These are phyloP conservation scores for Calameuta filiformis DNA, from an alignment of 2,888 invertebrate genomes.

Conservation along the genomic window DNA sequence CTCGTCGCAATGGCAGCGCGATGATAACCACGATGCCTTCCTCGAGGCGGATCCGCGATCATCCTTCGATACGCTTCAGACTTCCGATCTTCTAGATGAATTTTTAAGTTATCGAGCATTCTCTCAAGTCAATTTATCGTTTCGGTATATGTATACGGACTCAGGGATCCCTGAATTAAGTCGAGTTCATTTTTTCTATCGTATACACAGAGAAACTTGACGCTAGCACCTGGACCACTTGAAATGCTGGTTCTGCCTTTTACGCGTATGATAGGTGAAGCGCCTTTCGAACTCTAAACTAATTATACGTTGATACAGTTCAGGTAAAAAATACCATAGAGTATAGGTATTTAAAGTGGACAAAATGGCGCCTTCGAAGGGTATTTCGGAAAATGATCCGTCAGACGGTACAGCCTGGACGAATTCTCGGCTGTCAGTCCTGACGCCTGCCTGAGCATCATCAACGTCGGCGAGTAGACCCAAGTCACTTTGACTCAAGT, in stretches of 20 bases:
- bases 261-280: background rate
- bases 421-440: constrained; percentile 4
- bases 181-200: background rate
- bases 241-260: background rate
- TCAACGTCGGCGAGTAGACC: background rate
- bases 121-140: background rate
- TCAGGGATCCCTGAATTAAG: background rate
- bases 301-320: background rate
- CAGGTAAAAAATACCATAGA: background rate
- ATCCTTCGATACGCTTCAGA: background rate
- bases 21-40: constrained; percentile 15
- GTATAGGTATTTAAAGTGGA: background rate
- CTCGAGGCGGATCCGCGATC: background rate
- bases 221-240: background rate
- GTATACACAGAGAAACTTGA: background rate
- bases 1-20: constrained; percentile 23
- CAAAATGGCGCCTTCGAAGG: background rate
- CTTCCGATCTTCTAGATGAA: background rate
- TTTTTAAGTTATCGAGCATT: background rate
- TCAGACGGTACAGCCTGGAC: background rate
- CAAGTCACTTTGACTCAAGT: background rate
- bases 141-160: background rate
- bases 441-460: background rate
- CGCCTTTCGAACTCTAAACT: background rate
- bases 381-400: background rate